Evolutionary conservation across 2,888 invertebrate species (phyloP).

Genomic region (Thymelicus lineola): DNA sequence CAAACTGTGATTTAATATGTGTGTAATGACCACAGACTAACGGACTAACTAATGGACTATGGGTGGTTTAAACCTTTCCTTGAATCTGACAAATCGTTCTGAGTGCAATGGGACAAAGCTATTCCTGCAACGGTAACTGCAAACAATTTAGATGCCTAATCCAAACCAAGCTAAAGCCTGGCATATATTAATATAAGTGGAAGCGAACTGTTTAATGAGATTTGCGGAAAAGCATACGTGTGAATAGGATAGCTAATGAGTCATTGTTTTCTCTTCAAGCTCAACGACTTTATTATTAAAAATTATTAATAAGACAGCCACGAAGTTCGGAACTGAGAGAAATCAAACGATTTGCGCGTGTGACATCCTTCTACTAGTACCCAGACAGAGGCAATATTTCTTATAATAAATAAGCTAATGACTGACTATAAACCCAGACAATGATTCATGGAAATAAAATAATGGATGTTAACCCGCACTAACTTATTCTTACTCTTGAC

Average conservation of each 20-base stretch:
- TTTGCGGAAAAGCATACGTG: neutral
- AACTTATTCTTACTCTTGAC: too few species aligned
- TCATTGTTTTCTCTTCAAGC: neutral
- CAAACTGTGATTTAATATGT: too few species aligned
- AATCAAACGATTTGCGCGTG: conserved; percentile 1
- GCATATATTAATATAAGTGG: conserved; percentile 15
- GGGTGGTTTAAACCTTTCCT: too few species aligned
- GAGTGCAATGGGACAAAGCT: neutral
- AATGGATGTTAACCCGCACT: too few species aligned
- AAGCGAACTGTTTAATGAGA: neutral
- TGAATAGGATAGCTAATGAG: neutral
- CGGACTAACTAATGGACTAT: too few species aligned
- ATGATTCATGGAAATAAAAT: too few species aligned
- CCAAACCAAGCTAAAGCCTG: neutral
- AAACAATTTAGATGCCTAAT: conserved; percentile 18
- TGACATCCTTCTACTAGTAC: neutral
- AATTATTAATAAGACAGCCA: conserved; percentile 38
- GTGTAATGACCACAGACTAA: too few species aligned
- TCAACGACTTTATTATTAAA: conserved; percentile 9
- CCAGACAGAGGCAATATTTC: too few species aligned
- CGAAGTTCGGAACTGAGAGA: conserved; percentile 30
- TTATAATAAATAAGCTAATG: too few species aligned
- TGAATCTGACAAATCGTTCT: too few species aligned
- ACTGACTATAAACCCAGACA: too few species aligned
- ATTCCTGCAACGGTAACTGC: neutral